Evolutionary conservation across 2,797 vertebrate genomes (phyloP), one percentile per base, ranked within the genome.

Genomic region (Gymnoscopelus braueri): DNA sequence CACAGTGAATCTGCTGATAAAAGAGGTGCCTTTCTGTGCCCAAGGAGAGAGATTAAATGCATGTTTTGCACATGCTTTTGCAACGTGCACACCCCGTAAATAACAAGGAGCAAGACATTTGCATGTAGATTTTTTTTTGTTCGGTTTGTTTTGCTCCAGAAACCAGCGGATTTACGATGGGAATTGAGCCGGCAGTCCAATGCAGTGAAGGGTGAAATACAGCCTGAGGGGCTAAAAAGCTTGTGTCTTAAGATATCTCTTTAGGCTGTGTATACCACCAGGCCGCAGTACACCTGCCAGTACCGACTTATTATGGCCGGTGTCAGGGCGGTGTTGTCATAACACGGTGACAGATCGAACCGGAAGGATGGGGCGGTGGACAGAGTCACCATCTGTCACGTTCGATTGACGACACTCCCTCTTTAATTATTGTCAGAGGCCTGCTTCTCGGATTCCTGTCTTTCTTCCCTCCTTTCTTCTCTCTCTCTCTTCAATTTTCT

Each of bases 181-280:
- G 29, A 74, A 59, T 32, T 47, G 60, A 79, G 63, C 15, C 72
- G 56, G 39, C 67, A 60, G 69, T 83, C 72, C n/a, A 5, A 65
- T 69, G 71, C 60, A 39, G 66, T 77, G 78, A 73, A 74, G 72
- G 63, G 47, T 73, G 76, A 82, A 80, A 67, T 69, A 69, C 63
- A 60, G 78, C 84, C 84, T 54, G 48, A 74, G 81, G 86, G 79
- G 29, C 78, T 67, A 66, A 83, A 78, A 60, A 81, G 80, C 32
- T 84, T 75, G 71, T 75, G 78, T 88, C 78, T 35, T 74, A 67
- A 76, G 73, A 81, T 86, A 79, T 87, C 79, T 82, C 77, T 80
- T 87, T 69, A n/a, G 70, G 72, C 72, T 63, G 71, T 77, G 78
- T 72, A 80, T 72, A 80, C 75, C 69, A 72, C 65, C 47, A 39